Conservation (phyloP, 2,113 vertebrate species). For the Porphyrio hochstetteri region DNA sequence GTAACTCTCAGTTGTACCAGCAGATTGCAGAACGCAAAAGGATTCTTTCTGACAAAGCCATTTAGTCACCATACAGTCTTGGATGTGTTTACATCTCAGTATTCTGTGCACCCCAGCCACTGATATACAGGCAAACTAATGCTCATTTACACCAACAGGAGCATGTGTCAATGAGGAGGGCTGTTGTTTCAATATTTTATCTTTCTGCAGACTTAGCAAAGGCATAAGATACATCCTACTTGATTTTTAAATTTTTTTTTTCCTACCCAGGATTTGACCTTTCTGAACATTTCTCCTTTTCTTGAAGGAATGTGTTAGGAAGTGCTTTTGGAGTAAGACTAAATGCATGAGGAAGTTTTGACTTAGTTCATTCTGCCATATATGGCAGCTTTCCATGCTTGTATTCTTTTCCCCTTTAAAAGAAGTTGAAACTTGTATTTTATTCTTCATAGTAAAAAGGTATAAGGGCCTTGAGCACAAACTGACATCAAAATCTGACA, state of each 20-base stretch:
- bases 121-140: not conserved
- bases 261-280: not conserved
- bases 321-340: not conserved
- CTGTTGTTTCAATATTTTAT: not conserved
- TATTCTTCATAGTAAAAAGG: not conserved
- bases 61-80: not conserved
- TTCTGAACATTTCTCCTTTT: not conserved
- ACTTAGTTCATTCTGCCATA: not conserved
- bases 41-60: not conserved
- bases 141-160: not conserved
- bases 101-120: not conserved
- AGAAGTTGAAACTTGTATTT: not conserved
- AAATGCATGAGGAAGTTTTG: not conserved
- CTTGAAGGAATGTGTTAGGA: not conserved
- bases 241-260: no score
- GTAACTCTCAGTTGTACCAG: accelerated
- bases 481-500: not conserved
- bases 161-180: not conserved
- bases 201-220: not conserved
- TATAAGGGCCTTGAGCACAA: slow-evolving; percentile 1
- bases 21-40: not conserved
- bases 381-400: not conserved
- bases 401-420: not conserved
- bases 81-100: not conserved
- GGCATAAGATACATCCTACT: accelerated